Percentiles rank a stretch among this genome's conserved stretches.
phyloP scores from a whole-genome alignment of 2,113 vertebrate genomes.

The Zapornia atra region DNA sequence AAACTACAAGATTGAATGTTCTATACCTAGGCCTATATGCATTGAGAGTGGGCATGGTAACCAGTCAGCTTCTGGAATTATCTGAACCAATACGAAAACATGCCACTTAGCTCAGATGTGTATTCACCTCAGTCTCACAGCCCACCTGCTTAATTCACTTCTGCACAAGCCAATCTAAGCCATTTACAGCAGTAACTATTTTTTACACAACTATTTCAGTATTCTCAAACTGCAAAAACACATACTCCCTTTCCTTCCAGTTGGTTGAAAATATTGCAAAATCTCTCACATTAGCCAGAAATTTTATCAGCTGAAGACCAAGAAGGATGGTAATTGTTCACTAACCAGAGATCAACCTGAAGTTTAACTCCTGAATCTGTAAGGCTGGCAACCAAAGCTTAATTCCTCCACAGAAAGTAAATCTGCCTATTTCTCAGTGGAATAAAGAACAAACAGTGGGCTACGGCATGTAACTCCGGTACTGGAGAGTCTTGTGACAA shows the following conservation, averaged over 20 bases:
- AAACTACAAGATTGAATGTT: background rate
- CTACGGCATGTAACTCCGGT: background rate
- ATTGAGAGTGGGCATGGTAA: background rate
- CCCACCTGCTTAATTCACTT: background rate
- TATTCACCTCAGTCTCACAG: background rate
- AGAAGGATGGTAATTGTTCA: background rate
- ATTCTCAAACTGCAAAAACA: background rate
- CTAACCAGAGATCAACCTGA: background rate
- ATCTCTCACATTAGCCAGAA: background rate
- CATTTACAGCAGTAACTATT: background rate
- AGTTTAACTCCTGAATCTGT: background rate
- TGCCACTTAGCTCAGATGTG: background rate
- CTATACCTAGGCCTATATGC: accelerated
- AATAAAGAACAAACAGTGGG: background rate
- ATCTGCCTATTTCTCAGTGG: background rate
- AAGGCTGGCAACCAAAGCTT: background rate
- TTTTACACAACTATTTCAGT: background rate
- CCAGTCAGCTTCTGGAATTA: background rate
- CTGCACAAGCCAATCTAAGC: background rate
- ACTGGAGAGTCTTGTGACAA: background rate
- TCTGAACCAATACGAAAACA: background rate
- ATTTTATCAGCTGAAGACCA: background rate
- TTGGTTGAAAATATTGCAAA: background rate
- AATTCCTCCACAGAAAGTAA: background rate
- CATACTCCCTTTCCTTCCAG: background rate